A percentile compares a stretch with the other conserved stretches of the same genome.
Evolutionary conservation across 35 echinoderm and acorn worm species (phyloP).

Genomic region (Heliocidaris erythrogramma): DNA sequence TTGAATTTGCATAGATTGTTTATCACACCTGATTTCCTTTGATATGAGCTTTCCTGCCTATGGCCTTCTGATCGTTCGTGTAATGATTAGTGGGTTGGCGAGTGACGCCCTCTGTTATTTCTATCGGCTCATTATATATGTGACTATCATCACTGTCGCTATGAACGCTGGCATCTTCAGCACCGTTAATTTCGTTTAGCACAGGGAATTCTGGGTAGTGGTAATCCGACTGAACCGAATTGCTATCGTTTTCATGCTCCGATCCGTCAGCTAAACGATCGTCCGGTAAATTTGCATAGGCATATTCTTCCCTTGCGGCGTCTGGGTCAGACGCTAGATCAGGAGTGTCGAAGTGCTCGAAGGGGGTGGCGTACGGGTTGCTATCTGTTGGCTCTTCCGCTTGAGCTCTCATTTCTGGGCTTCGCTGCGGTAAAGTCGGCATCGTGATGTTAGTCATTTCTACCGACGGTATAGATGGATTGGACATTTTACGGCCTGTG

Average conservation of each 20-base stretch:
- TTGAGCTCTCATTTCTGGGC: neutral
- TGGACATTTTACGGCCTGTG: neutral
- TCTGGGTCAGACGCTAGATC: neutral
- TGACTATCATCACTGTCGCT: neutral
- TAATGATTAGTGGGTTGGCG: neutral
- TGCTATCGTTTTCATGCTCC: neutral
- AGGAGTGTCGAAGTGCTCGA: neutral
- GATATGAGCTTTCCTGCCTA: neutral
- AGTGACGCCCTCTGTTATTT: neutral
- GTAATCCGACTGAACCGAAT: neutral
- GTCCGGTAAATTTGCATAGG: neutral
- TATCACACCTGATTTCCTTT: neutral
- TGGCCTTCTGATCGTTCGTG: neutral
- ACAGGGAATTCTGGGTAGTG: too few relatives aligned
- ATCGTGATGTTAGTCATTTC: neutral
- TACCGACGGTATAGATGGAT: neutral
- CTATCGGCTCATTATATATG: neutral
- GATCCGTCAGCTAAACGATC: too few relatives aligned
- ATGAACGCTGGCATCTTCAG: neutral
- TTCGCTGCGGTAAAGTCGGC: neutral
- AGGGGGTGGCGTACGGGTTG: neutral
- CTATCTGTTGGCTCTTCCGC: neutral
- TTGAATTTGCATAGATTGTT: too few relatives aligned
- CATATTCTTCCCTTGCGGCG: neutral
- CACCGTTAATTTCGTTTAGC: neutral